Percentiles rank a stretch among this genome's conserved stretches.
Evolutionary conservation across 2,888 invertebrate genomes (phyloP).

Genomic region (Steinernema hermaphroditum): DNA sequence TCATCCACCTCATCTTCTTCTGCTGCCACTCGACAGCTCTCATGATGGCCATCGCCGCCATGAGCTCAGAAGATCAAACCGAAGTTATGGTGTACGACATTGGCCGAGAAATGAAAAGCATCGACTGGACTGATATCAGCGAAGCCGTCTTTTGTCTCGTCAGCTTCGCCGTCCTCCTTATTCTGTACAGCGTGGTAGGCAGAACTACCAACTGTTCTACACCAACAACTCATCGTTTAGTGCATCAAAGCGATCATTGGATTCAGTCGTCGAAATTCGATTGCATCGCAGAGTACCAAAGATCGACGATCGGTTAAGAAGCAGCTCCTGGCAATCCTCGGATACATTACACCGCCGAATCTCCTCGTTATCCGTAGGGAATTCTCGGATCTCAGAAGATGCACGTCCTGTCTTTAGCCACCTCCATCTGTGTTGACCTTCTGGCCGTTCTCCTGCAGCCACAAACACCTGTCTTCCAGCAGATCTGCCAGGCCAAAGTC

Average conservation of each 20-base stretch:
- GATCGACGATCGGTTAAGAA: background rate
- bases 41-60: background rate
- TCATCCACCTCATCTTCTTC: slow-evolving; percentile 1
- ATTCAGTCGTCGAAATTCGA: slow-evolving; percentile 2
- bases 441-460: background rate
- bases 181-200: background rate
- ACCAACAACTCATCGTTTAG: background rate
- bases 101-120: background rate
- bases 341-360: slow-evolving; percentile 9
- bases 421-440: background rate
- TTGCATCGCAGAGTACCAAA: background rate
- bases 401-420: background rate
- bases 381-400: background rate
- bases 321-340: slow-evolving; percentile 3
- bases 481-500: background rate
- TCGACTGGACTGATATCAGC: background rate
- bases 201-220: background rate
- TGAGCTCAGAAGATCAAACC: background rate
- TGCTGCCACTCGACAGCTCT: background rate
- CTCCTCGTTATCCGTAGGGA: background rate
- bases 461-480: background rate
- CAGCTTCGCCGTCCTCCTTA: background rate
- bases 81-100: background rate
- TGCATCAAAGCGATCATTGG: background rate
- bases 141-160: slow-evolving; percentile 1